Evolutionary conservation across 2,797 vertebrate genomes (phyloP).

Genomic region (Sebastes glaucus): DNA sequence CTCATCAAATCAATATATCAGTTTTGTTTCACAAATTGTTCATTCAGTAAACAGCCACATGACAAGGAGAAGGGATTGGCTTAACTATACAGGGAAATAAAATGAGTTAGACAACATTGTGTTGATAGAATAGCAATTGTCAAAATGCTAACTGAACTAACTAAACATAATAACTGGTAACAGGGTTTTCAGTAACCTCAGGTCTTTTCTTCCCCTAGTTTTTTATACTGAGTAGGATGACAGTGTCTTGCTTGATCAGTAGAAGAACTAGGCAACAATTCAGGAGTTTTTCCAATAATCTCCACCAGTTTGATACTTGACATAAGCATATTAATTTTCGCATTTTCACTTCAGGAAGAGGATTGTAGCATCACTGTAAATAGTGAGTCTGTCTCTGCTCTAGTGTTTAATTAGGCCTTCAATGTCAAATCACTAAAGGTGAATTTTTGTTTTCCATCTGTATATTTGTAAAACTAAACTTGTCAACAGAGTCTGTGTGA

Average conservation of each 20-base stretch:
- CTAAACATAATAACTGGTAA: not conserved
- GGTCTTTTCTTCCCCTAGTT: not conserved
- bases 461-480: conserved; percentile 9
- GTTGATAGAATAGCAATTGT: not conserved
- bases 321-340: not conserved
- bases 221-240: not conserved
- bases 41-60: not conserved
- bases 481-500: conserved; percentile 3
- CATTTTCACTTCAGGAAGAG: not conserved
- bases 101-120: not conserved
- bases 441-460: conserved; percentile 1
- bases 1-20: not conserved
- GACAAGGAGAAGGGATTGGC: not conserved
- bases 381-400: not conserved
- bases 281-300: not conserved
- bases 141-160: not conserved
- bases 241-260: not conserved
- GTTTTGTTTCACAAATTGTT: not conserved
- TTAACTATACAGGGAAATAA: not conserved
- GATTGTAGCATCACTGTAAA: not conserved
- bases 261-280: not conserved
- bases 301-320: not conserved
- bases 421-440: conserved; percentile 1
- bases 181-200: not conserved
- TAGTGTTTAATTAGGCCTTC: not conserved